Conservation (phyloP, 2,113 vertebrate genomes). For the Catharus minimus region DNA sequence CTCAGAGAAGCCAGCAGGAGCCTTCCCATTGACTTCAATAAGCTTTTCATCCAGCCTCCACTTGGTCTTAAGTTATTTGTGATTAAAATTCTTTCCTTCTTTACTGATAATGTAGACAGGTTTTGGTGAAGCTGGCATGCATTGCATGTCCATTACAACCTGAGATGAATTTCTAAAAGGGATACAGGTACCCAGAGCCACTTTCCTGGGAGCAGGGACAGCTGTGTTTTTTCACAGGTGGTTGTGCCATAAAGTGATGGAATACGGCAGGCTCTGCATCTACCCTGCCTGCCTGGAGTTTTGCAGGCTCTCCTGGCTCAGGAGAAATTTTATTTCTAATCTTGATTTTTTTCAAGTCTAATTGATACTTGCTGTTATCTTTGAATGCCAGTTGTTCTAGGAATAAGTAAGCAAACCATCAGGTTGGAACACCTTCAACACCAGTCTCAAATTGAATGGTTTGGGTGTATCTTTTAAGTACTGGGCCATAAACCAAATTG, state of each 20-base stretch:
- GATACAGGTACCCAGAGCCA: not conserved
- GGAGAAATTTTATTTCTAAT: not conserved
- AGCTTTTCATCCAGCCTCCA: constrained; percentile 2
- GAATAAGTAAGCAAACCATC: not conserved
- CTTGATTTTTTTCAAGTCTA: not conserved
- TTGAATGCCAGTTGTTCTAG: not conserved
- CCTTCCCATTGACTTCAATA: constrained; percentile 4
- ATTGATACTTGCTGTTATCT: not conserved
- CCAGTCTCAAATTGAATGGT: accelerated
- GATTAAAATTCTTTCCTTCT: not conserved
- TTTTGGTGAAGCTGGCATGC: not conserved
- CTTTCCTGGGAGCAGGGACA: not conserved
- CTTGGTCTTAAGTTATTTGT: not conserved
- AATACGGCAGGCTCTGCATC: not conserved
- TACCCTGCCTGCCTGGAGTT: not conserved
- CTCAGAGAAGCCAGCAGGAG: constrained; percentile 11
- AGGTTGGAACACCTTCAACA: not conserved
- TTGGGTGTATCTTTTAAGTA: not conserved
- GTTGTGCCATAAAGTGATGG: not conserved
- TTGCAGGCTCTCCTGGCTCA: not conserved
- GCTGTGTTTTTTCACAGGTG: not conserved
- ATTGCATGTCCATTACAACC: not conserved
- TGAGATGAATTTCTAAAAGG: not conserved
- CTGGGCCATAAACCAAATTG: not conserved
- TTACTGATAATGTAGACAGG: not conserved